Base-by-base conservation (phyloP, 2,888 invertebrate genomes). In the Drosophila macrospina region DNA sequence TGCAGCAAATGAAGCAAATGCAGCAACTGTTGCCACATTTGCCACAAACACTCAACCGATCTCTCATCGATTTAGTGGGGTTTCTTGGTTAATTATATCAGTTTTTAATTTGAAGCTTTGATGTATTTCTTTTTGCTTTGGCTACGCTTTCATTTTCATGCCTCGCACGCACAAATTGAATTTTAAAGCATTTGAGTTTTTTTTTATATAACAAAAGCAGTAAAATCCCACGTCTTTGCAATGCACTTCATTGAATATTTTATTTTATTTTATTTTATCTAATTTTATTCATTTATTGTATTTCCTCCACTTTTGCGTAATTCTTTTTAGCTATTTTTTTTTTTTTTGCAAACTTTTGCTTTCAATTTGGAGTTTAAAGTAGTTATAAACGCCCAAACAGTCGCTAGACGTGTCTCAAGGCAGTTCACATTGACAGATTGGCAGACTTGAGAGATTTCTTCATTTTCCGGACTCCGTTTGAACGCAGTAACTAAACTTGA, bases 91-190 rank as follows among this genome's bases (percentile, higher is more conserved):
- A 73, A 63, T 80, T 60, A 60, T 54, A 51, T 26, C 28, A 28
- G 64, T 37, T 59, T 64, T 51, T 61, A 60, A 26, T 56, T 67
- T 34, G n/a, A 6, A 32, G 45, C 61, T 60, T 37, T 41, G 56
- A 34, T 70, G 39, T 26, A 15, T 32, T 44, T 45, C 54, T 64
- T 65, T 61, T 47, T 48, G 44, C 32, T 72, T 82, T 74, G 63
- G 62, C 66, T 39, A 66, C 84, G 85, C 82, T 82, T 82, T 82
- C 85, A 63, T 73, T 83, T 73, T 70, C 41, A 78, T 60, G 67
- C 37, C 34, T 16, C 30, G 30, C 73, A 66, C 77, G 52, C 72
- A 67, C 59, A 56, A 77, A 68, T 78, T 73, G 80, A 76, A 82
- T 80, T 82, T 86, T 47, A 85, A 75, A 68, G 68, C 41, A 44